Evolutionary conservation across 2,888 invertebrate species (phyloP).

Genomic region (Pyrochroa serraticornis): DNA sequence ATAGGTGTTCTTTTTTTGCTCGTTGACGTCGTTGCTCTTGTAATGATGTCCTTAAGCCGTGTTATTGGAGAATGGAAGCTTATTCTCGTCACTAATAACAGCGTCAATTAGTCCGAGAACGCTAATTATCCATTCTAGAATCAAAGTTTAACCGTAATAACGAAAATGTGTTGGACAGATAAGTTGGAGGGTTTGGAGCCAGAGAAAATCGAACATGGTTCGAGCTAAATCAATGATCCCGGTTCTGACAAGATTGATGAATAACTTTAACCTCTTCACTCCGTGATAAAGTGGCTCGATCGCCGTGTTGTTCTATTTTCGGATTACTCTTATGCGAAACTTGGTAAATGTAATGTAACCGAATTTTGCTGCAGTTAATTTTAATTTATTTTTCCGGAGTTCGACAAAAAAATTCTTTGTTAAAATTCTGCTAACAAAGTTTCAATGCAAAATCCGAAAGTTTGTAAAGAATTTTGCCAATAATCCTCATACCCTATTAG

Average conservation of each 20-base stretch:
- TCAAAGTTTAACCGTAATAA: no score
- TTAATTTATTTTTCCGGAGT: slow-evolving; percentile 9
- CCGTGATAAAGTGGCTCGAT: slow-evolving; percentile 14
- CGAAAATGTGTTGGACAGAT: no score
- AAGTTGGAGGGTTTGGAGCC: no score
- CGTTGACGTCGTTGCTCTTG: no score
- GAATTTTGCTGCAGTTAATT: slow-evolving; percentile 17
- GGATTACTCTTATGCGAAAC: slow-evolving; percentile 6
- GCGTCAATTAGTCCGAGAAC: no score
- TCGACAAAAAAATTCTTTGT: slow-evolving; percentile 9
- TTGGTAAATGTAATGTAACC: not conserved
- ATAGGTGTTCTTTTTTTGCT: no score
- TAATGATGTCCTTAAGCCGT: no score
- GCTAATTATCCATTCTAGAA: no score
- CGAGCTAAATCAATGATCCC: slow-evolving; percentile 36
- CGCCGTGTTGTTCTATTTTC: slow-evolving; percentile 19
- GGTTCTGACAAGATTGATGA: slow-evolving; percentile 35
- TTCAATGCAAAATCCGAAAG: slow-evolving; percentile 8
- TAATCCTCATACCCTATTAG: slow-evolving; percentile 22
- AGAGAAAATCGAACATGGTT: not conserved
- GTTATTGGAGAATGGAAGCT: no score
- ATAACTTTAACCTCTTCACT: slow-evolving; percentile 33
- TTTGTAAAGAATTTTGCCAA: slow-evolving; percentile 13
- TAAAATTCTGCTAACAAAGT: not conserved
- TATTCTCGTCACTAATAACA: no score